Evolutionary conservation across 2,888 invertebrate genomes (phyloP).

Genomic region (Pseudococcus viburni): DNA sequence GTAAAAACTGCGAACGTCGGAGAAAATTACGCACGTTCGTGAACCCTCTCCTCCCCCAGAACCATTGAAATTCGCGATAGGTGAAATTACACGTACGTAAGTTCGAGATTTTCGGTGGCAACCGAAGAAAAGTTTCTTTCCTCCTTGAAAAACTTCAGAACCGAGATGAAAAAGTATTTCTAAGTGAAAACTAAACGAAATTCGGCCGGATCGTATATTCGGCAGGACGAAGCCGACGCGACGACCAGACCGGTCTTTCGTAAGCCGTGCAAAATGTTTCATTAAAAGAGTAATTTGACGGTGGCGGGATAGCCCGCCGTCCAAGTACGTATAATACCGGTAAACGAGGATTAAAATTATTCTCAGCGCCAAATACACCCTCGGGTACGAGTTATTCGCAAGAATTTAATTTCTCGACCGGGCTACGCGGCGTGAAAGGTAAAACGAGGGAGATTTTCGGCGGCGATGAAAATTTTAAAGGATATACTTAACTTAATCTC

Average conservation of each 20-base stretch:
- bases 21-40: too few relatives aligned
- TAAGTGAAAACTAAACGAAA: background rate
- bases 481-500: slow-evolving; percentile 16
- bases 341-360: background rate
- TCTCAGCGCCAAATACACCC: slow-evolving; percentile 37
- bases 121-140: too few relatives aligned
- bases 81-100: too few relatives aligned
- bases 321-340: background rate
- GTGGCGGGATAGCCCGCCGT: background rate
- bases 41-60: too few relatives aligned
- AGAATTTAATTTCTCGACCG: slow-evolving; percentile 11
- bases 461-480: slow-evolving; percentile 31
- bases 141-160: too few relatives aligned
- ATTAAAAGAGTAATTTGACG: slow-evolving; percentile 39
- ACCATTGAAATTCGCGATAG: too few relatives aligned
- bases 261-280: slow-evolving; percentile 16
- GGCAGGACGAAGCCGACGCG: background rate
- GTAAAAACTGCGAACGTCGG: too few relatives aligned
- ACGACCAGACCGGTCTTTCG: background rate
- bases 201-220: background rate
- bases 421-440: background rate
- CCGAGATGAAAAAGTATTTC: too few relatives aligned
- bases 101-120: too few relatives aligned
- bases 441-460: background rate
- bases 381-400: slow-evolving; percentile 36